A percentile compares a stretch with the other conserved stretches of the same genome.
Conservation (phyloP, 2,797 vertebrate species). For the Crocidura indochinensis region DNA sequence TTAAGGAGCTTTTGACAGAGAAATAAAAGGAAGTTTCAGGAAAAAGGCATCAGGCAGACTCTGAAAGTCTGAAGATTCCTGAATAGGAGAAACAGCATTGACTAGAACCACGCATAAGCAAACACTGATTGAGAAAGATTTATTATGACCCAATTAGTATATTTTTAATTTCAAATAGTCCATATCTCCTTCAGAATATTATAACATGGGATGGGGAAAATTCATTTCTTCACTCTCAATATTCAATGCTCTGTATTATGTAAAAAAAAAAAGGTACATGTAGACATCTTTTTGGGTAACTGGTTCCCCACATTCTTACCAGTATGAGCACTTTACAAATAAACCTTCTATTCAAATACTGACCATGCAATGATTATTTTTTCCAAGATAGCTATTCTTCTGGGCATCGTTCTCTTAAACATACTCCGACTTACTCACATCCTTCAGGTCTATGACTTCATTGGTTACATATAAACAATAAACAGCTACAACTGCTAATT, state of each 20-base stretch:
- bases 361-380: not conserved
- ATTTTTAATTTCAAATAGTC: conserved; percentile 70
- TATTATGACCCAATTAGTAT: conserved; percentile 83
- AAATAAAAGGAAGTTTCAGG: not conserved
- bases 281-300: conserved; percentile 50
- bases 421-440: conserved; percentile 60
- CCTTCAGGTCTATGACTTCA: conserved; percentile 47
- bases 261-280: conserved; percentile 43
- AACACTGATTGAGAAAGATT: conserved; percentile 74
- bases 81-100: not conserved
- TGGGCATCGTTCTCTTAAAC: conserved; percentile 61
- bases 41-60: fast-evolving
- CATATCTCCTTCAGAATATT: conserved; percentile 64
- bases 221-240: conserved; percentile 63
- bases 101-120: conserved; percentile 64
- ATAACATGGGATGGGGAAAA: conserved; percentile 7
- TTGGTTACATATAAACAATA: not conserved
- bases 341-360: not conserved
- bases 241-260: conserved; percentile 31
- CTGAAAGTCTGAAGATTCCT: not conserved
- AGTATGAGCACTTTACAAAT: not conserved
- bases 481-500: not conserved
- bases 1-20: not conserved
- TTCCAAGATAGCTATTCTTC: conserved; percentile 4
- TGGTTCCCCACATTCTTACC: not conserved